Base-by-base conservation (phyloP, 1,140 invertebrate species). In the Drosophila elegans region DNA sequence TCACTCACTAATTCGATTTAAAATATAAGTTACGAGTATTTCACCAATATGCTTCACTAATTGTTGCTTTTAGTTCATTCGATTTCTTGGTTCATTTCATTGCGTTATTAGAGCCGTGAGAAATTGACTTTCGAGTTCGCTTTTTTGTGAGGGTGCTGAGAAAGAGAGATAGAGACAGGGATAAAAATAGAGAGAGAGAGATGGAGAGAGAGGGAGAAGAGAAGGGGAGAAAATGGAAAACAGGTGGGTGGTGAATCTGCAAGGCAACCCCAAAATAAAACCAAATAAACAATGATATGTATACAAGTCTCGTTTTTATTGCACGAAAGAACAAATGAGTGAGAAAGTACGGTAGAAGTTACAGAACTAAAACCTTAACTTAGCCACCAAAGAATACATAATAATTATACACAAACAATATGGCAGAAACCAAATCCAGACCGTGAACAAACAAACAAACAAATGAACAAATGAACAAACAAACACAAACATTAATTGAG, bases 251-350 rank as follows among this genome's bases (percentile, higher is more conserved):
- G 4, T 41, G 54, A 41, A 48, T 64, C 51, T 45, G 62, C 7
- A n/a, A 36, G 25, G 13, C 11, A 48, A 34, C 39, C 38, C 44
- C 45, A 56, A 76, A 78, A 62, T 49, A 60, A 74, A 63, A 86
- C 56, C 44, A 67, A 56, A 68, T 25, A 78, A 86, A 86, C 69
- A 81, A 79, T 82, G 75, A 88, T 86, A 86, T 86, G 83, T 82
- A 82, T 86, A 77, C 64, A 77, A 77, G 55, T 67, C 66, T 88
- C 66, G 60, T 62, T 82, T 75, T 81, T 82, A 86, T 88, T 88
- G 74, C 66, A 68, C 83, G 71, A 75, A 74, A 62, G 34, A 73
- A 67, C 45, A 64, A 74, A 59, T 36, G 53, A 71, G 69, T 69
- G 52, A 67, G 54, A 44, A 63, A 52, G 45, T 55, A 81, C 36